Evolutionary conservation across 2,797 vertebrate genomes (phyloP).

Genomic region (Falco peregrinus): DNA sequence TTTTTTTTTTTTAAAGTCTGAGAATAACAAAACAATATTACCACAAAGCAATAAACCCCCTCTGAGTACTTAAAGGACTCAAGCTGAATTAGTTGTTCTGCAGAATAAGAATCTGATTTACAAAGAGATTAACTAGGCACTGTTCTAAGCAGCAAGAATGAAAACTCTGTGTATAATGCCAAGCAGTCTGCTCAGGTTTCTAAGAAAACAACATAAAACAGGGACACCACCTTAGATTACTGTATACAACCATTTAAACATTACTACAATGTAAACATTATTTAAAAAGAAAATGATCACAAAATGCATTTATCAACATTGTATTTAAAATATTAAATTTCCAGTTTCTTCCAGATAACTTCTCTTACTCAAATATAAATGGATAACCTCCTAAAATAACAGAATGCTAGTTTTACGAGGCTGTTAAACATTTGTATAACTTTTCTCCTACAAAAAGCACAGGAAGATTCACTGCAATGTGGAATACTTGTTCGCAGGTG

Average conservation of each 20-base stretch:
- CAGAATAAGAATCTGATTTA: constrained; percentile 28
- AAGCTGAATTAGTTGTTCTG: constrained; percentile 5
- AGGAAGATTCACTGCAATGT: neutral
- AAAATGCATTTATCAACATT: constrained; percentile 32
- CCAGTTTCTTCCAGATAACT: constrained; percentile 68
- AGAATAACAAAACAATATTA: neutral
- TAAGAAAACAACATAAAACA: constrained; percentile 59
- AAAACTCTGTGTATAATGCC: constrained; percentile 47
- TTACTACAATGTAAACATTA: constrained; percentile 68
- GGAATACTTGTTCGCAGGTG: neutral
- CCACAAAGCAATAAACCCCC: neutral
- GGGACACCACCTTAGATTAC: constrained; percentile 26
- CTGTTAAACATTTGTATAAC: neutral
- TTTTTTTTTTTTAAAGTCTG: neutral
- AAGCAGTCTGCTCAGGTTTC: constrained; percentile 44
- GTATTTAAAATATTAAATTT: constrained; percentile 37
- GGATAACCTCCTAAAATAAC: neutral
- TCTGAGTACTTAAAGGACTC: neutral
- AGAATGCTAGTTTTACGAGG: neutral
- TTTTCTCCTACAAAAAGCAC: neutral
- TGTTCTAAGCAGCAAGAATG: constrained; percentile 50
- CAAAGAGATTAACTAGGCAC: neutral
- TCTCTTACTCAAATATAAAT: neutral
- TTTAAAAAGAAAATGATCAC: constrained; percentile 36
- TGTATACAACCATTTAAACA: constrained; percentile 67